phyloP scores from a whole-genome alignment of 2,797 vertebrate genomes.

The Australoheros facetus region DNA sequence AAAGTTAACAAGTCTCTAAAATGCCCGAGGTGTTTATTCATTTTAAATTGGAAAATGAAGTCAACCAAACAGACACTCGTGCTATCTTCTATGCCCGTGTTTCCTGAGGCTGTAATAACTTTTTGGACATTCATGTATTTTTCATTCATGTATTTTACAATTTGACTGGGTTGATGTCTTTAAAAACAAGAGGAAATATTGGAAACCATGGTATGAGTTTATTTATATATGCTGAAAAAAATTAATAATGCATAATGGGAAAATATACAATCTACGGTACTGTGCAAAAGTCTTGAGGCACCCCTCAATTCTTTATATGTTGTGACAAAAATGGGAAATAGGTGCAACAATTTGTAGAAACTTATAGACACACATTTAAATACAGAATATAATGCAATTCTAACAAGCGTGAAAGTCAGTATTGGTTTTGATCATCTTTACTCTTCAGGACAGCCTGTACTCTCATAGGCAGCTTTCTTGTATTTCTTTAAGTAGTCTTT shows the following conservation, averaged over 20 bases:
- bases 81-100: slow-evolving; percentile 5
- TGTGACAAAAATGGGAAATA: not conserved
- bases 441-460: not conserved
- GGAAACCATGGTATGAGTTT: not conserved
- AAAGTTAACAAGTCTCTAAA: slow-evolving; percentile 17
- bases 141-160: slow-evolving; percentile 2
- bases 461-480: not conserved
- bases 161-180: not conserved
- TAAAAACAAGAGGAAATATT: not conserved
- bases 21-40: slow-evolving; percentile 23
- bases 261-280: not conserved
- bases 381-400: not conserved
- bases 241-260: not conserved
- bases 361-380: not conserved
- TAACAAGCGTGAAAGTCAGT: not conserved
- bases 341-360: not conserved
- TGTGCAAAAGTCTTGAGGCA: not conserved
- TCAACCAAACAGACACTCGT: slow-evolving; percentile 27
- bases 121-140: slow-evolving; percentile 5
- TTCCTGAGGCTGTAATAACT: slow-evolving; percentile 18
- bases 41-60: slow-evolving; percentile 45
- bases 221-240: not conserved
- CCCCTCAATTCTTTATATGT: not conserved
- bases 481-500: not conserved
- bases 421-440: too few species aligned